Base-by-base conservation (phyloP, 1,140 invertebrate species). In the Mesaphorura yosii region DNA sequence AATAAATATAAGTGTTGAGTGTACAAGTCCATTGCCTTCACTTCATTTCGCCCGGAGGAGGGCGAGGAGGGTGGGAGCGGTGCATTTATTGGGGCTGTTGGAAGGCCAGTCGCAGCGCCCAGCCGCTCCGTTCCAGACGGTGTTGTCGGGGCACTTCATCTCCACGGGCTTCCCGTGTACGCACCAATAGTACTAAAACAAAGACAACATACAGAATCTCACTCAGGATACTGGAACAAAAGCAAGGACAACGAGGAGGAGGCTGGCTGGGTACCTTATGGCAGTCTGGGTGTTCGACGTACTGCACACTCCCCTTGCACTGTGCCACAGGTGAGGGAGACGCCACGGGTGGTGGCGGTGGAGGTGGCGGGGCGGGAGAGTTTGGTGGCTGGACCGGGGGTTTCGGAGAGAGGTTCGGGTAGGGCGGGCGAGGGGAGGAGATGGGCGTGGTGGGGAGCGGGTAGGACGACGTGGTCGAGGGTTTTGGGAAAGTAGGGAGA, bases 291-390 rank as follows among this genome's bases (percentile, higher is more conserved):
- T 34, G 31, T 34, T 34, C n/a, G 31, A 10, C 10, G n/a, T 34
- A 34, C n/a, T 34, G 31, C 31, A 10, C n/a, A 34, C 31, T 34
- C 10, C 31, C 31, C 10, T 10, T 34, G 10, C 10, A 34, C n/a
- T 10, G 31, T 34, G 31, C 10, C 31, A 10, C 31, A 34, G 10
- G 10, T 34, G 31, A 10, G n/a, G 31, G 10, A 34, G 10, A 10
- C 31, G 31, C n/a, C n/a, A n/a, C 10, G 10, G 10, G 10, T 34
- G 31, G 31, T 10, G 31, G n/a, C 31, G 31, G 71, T 2, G 80
- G 83, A 48, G 81, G 84, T 62, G 84, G 81, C 10, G 31, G 31
- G 10, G 10, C 31, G 10, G 31, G 31, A 10, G 10, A 10, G 10
- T 10, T 10, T 34, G 10, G 31, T n/a, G n/a, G n/a, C n/a, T n/a